A percentile compares a stretch with the other conserved stretches of the same genome.
Conservation (phyloP, 2,797 vertebrate genomes). For the Cheirogaleus major region DNA sequence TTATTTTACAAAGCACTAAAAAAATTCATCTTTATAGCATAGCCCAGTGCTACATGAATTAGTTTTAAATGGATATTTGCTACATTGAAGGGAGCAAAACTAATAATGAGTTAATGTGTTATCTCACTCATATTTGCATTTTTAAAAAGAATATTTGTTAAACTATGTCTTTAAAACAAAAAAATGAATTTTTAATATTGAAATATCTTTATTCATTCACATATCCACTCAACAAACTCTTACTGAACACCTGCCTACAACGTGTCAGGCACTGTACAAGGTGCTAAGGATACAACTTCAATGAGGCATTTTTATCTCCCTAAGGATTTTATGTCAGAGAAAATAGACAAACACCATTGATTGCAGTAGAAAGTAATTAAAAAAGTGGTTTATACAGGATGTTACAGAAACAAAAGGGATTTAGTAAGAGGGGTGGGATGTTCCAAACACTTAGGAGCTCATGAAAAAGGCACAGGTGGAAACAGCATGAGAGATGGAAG, state of each 20-base stretch:
- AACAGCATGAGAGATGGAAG: not conserved
- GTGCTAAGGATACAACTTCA: not conserved
- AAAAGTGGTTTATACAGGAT: not conserved
- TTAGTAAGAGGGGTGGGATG: not conserved
- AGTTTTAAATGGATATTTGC: not conserved
- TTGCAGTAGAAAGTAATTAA: not conserved
- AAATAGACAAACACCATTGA: not conserved
- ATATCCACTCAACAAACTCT: not conserved
- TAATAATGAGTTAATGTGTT: not conserved
- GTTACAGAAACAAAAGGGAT: not conserved
- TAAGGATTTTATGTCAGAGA: not conserved
- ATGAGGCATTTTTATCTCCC: not conserved
- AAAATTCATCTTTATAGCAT: not conserved
- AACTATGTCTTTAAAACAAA: slow-evolving; percentile 8
- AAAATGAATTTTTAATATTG: not conserved
- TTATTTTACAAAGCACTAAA: slow-evolving; percentile 29
- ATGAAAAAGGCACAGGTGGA: not conserved
- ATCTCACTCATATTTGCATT: not conserved
- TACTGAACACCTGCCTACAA: not conserved
- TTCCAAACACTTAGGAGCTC: not conserved
- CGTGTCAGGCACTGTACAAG: not conserved
- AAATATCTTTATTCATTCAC: slow-evolving; percentile 15
- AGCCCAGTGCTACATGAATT: not conserved
- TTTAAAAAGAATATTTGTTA: not conserved
- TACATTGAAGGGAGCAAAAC: not conserved